A percentile compares a stretch with the other conserved stretches of the same genome.
Conservation (phyloP, 2,888 invertebrate species). For the Dichetophora obliterata region DNA sequence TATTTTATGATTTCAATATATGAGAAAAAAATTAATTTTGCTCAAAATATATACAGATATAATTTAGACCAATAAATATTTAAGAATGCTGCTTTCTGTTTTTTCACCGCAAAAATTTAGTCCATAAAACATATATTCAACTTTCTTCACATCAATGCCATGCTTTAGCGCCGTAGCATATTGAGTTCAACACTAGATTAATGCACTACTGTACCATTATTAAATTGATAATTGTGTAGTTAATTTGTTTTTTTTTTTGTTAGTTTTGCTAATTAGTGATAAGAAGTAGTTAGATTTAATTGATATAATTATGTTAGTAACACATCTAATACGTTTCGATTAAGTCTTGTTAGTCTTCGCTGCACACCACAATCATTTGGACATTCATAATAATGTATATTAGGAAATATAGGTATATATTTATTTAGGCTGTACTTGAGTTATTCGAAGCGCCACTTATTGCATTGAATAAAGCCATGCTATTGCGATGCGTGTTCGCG, state of each 20-base stretch:
- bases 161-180: too few relatives aligned
- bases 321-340: neutral
- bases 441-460: conserved; percentile 85
- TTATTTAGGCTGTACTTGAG: conserved; percentile 80
- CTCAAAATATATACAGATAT: too few relatives aligned
- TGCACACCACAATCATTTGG: conserved; percentile 21
- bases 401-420: too few relatives aligned
- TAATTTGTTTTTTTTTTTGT: neutral
- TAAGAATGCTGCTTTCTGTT: neutral
- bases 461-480: conserved; percentile 81
- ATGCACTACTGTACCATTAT: neutral
- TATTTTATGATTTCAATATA: too few relatives aligned
- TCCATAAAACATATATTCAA: too few relatives aligned
- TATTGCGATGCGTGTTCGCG: conserved; percentile 80
- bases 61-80: neutral
- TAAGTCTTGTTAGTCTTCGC: conserved; percentile 28
- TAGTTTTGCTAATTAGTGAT: neutral
- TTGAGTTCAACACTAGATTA: too few relatives aligned
- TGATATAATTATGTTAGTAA: conserved; percentile 18
- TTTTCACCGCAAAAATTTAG: too few relatives aligned
- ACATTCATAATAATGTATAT: conserved; percentile 34
- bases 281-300: neutral
- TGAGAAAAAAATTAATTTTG: too few relatives aligned
- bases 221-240: neutral
- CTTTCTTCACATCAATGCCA: too few relatives aligned